phyloP scores from a whole-genome alignment of 2,888 invertebrate species.

The Terebella lapidaria region DNA sequence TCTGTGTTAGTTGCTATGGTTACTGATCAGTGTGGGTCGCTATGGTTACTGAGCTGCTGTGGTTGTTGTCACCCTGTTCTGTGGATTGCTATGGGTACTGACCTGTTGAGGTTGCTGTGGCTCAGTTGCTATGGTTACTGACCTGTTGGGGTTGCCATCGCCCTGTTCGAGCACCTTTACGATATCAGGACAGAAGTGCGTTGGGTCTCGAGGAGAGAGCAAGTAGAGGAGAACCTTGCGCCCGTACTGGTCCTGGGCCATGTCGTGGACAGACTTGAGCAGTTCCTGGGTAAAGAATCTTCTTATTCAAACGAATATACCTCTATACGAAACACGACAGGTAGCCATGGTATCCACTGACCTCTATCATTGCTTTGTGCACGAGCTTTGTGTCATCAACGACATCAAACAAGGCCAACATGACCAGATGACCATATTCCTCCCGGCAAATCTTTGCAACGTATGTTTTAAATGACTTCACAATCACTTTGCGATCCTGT shows the following conservation, averaged over 20 bases:
- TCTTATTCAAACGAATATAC: too few relatives aligned
- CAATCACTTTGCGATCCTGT: slow-evolving; percentile 65
- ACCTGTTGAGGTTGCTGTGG: too few relatives aligned
- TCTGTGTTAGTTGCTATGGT: too few relatives aligned
- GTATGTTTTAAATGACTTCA: slow-evolving; percentile 84
- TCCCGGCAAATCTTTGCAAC: slow-evolving; percentile 74
- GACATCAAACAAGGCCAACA: slow-evolving; percentile 76
- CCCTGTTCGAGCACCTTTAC: slow-evolving; percentile 71
- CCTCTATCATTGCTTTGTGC: slow-evolving; percentile 66
- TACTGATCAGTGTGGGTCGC: too few relatives aligned
- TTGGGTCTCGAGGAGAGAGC: slow-evolving; percentile 73
- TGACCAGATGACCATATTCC: slow-evolving; percentile 78
- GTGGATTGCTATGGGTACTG: too few relatives aligned
- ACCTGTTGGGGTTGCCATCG: slow-evolving; percentile 63
- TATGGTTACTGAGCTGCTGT: too few relatives aligned
- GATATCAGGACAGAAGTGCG: slow-evolving; percentile 77
- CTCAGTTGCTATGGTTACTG: too few relatives aligned
- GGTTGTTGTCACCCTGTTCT: too few relatives aligned
- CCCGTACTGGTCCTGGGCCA: slow-evolving; percentile 71
- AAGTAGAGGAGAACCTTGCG: slow-evolving; percentile 82
- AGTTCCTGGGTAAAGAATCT: slow-evolving; percentile 61
- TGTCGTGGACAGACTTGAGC: slow-evolving; percentile 63
- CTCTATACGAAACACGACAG: too few relatives aligned
- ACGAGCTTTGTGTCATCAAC: slow-evolving; percentile 90
- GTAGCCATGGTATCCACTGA: too few relatives aligned